Conservation (phyloP, 1,140 invertebrate genomes). For the Chrysopa pallens region DNA sequence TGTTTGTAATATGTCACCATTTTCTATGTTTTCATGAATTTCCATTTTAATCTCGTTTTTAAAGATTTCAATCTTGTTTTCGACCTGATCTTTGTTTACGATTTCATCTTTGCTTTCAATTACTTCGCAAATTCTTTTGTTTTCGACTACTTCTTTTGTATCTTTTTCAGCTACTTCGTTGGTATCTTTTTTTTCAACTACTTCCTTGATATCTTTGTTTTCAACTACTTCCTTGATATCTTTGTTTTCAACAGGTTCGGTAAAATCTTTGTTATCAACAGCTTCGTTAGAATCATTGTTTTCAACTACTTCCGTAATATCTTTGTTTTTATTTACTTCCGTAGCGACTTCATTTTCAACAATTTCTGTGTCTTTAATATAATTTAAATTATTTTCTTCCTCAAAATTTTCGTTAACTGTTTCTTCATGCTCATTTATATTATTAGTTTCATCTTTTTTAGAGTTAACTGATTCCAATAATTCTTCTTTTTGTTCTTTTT, state of each 20-base stretch:
- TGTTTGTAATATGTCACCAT: constrained; percentile 4
- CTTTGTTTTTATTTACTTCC: constrained; percentile 3
- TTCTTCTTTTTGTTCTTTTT: constrained; percentile 1
- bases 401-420: constrained; percentile 2
- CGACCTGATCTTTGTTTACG: constrained; percentile 3
- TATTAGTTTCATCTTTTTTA: constrained; percentile 2
- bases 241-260: constrained; percentile 25
- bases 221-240: constrained; percentile 23
- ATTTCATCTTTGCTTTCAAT: constrained; percentile 14
- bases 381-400: constrained; percentile 1
- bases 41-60: not conserved
- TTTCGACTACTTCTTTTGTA: constrained; percentile 14
- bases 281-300: constrained; percentile 22
- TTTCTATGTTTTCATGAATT: constrained; percentile 8
- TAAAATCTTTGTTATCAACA: constrained; percentile 21
- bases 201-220: constrained; percentile 21
- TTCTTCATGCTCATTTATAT: not conserved
- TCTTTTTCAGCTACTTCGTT: constrained; percentile 19
- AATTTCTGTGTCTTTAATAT: not conserved
- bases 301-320: constrained; percentile 24
- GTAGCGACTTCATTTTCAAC: not conserved
- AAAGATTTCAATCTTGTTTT: not conserved
- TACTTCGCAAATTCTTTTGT: not conserved
- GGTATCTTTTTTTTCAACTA: too few species aligned
- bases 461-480: not conserved